Conservation (phyloP, 2,888 invertebrate genomes). For the Cabera pusaria region DNA sequence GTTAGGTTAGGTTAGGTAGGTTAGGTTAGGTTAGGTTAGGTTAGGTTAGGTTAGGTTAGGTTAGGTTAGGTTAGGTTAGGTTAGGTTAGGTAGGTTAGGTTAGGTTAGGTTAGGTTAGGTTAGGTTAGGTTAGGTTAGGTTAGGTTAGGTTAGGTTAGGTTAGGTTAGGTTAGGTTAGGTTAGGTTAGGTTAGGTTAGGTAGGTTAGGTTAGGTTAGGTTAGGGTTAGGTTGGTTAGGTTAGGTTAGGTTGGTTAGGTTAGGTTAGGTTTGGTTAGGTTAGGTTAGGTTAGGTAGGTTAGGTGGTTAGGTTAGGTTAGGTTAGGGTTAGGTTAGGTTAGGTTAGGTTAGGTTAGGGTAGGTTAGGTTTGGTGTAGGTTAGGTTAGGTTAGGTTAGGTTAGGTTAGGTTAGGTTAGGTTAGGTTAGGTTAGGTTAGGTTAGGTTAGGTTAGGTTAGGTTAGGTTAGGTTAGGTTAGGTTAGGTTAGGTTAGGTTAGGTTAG, state of each 20-base stretch:
- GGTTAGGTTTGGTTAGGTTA: conserved; percentile 15
- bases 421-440: conserved; percentile 31
- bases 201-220: conserved; percentile 18
- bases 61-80: conserved; percentile 16
- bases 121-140: conserved; percentile 13
- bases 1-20: conserved; percentile 26
- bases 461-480: conserved; percentile 26
- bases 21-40: conserved; percentile 18
- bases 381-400: conserved; percentile 29
- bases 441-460: conserved; percentile 30
- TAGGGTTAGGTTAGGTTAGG: conserved; percentile 29
- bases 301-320: conserved; percentile 27
- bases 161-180: conserved; percentile 20
- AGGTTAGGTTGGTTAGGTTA: conserved; percentile 20
- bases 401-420: conserved; percentile 32
- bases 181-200: conserved; percentile 15
- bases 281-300: conserved; percentile 15
- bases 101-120: conserved; percentile 15
- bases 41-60: conserved; percentile 16
- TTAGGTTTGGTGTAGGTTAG: conserved; percentile 29
- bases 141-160: conserved; percentile 17
- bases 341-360: conserved; percentile 29
- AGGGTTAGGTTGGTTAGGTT: conserved; percentile 17
- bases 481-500: conserved; percentile 25
- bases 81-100: conserved; percentile 14